These are phyloP conservation scores for Diadophis punctatus DNA, from an alignment of 2,113 vertebrate genomes.

Conservation along the genomic window DNA sequence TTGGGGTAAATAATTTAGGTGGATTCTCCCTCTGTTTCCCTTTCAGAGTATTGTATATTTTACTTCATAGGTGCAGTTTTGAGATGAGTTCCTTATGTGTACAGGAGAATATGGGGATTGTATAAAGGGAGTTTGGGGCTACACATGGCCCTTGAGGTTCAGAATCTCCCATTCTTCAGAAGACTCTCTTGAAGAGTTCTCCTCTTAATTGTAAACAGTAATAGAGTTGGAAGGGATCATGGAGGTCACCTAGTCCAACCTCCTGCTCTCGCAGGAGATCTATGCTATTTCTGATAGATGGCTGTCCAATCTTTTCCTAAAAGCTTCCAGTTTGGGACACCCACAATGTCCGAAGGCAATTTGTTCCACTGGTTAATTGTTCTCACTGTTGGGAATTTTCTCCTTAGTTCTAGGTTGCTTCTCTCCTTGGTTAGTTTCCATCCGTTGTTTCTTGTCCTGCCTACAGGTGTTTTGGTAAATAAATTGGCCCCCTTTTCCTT, in stretches of 20 bases:
- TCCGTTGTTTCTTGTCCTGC: too few species aligned
- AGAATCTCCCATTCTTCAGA: slow-evolving; percentile 39
- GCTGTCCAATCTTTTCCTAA: neutral
- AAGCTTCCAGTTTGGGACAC: neutral
- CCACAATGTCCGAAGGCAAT: neutral
- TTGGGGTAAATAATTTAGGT: neutral
- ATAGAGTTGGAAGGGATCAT: neutral
- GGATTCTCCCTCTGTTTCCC: neutral
- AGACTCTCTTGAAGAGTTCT: slow-evolving; percentile 21
- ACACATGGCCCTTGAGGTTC: slow-evolving; percentile 35
- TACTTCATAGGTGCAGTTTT: neutral
- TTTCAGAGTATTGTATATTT: neutral
- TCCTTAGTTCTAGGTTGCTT: too few species aligned
- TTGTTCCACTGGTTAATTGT: too few species aligned
- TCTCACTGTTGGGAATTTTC: too few species aligned
- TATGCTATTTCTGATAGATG: neutral
- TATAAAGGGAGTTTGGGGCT: neutral
- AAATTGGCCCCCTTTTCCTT: too few species aligned
- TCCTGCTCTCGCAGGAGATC: neutral
- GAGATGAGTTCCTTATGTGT: neutral
- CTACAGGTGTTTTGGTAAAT: too few species aligned
- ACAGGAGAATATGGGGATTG: neutral
- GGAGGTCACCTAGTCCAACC: neutral
- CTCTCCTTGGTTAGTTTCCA: too few species aligned
- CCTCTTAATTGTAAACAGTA: too few species aligned